Conservation (phyloP, 2,888 invertebrate genomes). For the Netelia inedita region DNA sequence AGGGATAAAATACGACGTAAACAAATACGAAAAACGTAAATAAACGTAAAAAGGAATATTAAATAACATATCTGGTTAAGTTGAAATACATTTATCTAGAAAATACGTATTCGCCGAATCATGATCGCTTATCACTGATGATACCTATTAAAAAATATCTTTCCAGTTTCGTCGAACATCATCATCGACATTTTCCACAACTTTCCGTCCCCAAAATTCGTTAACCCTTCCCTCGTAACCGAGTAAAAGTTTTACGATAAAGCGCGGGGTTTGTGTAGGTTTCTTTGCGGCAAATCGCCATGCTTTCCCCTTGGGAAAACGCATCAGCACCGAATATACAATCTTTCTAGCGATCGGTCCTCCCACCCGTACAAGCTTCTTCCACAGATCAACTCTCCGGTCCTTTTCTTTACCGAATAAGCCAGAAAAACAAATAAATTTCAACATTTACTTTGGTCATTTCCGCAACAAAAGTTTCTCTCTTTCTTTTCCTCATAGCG, state of each 20-base stretch:
- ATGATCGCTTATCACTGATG: not conserved
- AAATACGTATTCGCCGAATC: too few relatives aligned
- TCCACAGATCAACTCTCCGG: not conserved
- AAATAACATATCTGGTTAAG: too few relatives aligned
- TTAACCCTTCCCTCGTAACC: not conserved
- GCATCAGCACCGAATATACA: not conserved
- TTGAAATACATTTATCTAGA: too few relatives aligned
- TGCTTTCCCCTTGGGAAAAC: not conserved
- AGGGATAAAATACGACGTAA: too few relatives aligned
- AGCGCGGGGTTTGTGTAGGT: not conserved
- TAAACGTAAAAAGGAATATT: too few relatives aligned
- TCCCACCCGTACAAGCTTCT: not conserved
- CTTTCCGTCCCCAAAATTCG: slow-evolving; percentile 9
- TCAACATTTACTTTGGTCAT: not conserved
- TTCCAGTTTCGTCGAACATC: slow-evolving; percentile 17
- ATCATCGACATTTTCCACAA: not conserved
- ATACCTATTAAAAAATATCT: not conserved
- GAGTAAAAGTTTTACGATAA: slow-evolving; percentile 24
- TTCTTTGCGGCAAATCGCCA: not conserved
- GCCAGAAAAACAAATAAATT: not conserved
- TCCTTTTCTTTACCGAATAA: not conserved
- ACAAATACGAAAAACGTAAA: too few relatives aligned
- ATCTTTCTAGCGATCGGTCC: not conserved
- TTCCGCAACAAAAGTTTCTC: too few relatives aligned
- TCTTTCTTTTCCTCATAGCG: too few relatives aligned